phyloP scores from a whole-genome alignment of 2,113 vertebrate genomes.

The Solenodon paradoxus region DNA sequence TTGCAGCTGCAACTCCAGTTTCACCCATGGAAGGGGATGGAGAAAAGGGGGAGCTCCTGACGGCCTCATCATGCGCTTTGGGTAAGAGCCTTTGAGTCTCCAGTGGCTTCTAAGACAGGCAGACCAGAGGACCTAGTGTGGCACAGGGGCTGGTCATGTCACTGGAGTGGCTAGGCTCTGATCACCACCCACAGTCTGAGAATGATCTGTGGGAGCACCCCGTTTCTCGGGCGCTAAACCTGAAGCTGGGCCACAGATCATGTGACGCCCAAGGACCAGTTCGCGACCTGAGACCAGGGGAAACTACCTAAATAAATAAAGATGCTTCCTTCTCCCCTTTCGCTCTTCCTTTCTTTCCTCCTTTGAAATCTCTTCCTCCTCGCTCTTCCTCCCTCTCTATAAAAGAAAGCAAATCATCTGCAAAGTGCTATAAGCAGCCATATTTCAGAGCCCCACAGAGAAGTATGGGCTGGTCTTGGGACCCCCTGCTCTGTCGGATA shows the following conservation, averaged over 20 bases:
- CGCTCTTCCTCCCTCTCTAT: no score
- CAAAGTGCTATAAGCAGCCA: neutral
- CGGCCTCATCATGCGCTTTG: accelerated
- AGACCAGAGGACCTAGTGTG: neutral
- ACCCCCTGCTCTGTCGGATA: neutral
- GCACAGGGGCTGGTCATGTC: neutral
- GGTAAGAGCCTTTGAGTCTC: neutral
- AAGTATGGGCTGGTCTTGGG: neutral
- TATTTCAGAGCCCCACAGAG: neutral
- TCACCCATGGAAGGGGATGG: neutral
- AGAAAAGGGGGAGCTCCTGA: neutral
- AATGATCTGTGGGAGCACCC: no score
- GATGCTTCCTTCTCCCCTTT: no score
- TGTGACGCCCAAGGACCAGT: no score
- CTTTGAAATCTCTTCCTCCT: no score
- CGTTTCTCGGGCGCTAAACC: no score
- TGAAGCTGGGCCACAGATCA: no score
- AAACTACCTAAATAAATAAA: no score
- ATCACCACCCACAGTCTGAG: neutral
- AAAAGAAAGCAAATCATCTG: neutral
- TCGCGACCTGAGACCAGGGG: no score
- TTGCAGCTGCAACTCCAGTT: neutral
- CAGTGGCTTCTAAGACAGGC: neutral
- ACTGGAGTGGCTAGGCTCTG: neutral
- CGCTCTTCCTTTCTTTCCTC: no score